Evolutionary conservation across 2,888 invertebrate species (phyloP), one percentile per base, ranked within the genome.

Genomic region (Sphaerophoria rueppellii): DNA sequence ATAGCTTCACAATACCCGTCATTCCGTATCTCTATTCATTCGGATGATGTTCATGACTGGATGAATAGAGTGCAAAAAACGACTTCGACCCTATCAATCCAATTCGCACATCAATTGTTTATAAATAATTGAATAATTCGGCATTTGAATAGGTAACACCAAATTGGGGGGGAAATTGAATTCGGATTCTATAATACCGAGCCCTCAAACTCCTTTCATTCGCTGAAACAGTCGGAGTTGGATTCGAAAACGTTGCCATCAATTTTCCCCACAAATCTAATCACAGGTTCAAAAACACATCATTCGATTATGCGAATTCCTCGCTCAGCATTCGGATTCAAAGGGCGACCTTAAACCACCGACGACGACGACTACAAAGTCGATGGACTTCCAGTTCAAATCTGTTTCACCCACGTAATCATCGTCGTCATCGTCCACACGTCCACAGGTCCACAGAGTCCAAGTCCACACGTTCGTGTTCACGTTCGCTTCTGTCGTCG

Each of bases 41-140:
- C n/a, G 11, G 34, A 32, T 61, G 61, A 34, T 61, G 46, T 43
- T 32, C 32, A 46, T 50, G 65, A 37, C 34, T 48, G 48, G 50
- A 80, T 85, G 69, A 69, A 76, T 76, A 69, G 76, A 81, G 83
- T 85, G 83, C 80, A 72, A 85, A 76, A 50, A 46, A 58, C 46
- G 43, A 12, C 57, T 32, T 37, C 35, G 48, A 16, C 72, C 57
- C 63, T 71, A 61, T 65, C 83, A 72, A 70, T 43, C 61, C 69
- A 81, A 43, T 85, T 81, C 63, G 58, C 80, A 81, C 76, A 57
- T 79, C 54, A 78, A 54, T 63, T 82, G 43, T 76, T 76, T 80
- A 81, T 85, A 81, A 80, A 85, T 85, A 80, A 85, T 81, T 85
- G 48, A 79, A 79, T 79, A 71, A 75, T 70, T 54, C 40, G 11